These are phyloP conservation scores for Phortica okadai DNA, from an alignment of 2,888 invertebrate species.

Conservation along the genomic window DNA sequence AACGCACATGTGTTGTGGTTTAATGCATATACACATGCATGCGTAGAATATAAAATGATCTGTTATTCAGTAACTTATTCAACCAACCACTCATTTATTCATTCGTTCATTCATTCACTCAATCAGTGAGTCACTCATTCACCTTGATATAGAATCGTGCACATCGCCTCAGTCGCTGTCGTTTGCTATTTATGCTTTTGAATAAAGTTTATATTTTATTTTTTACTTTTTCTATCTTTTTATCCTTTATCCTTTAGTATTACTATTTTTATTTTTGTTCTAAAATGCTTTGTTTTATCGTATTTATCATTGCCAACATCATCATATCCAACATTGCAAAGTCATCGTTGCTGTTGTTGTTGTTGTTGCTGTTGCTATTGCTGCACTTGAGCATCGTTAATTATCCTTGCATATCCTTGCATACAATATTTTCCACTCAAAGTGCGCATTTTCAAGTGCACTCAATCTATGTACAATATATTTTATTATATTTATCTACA, in stretches of 20 bases:
- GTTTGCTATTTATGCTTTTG: background rate
- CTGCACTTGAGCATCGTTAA: background rate
- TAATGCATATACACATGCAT: slow-evolving; percentile 4
- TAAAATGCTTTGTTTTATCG: no score
- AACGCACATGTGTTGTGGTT: slow-evolving; percentile 25
- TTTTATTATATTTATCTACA: background rate
- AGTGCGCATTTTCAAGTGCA: background rate
- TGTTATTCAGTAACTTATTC: background rate
- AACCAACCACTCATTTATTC: background rate
- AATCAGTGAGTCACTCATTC: background rate
- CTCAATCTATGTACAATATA: background rate
- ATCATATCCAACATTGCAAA: background rate
- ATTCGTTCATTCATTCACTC: background rate
- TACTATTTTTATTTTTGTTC: background rate
- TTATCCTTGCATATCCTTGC: background rate
- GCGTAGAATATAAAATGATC: slow-evolving; percentile 45
- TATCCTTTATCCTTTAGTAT: background rate
- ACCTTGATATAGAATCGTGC: background rate
- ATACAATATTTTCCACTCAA: background rate
- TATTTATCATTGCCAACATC: background rate
- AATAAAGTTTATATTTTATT: background rate
- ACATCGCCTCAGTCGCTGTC: no score
- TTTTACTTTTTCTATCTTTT: background rate
- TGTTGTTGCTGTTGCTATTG: background rate
- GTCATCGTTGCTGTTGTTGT: background rate